Base-by-base conservation (phyloP, 2,113 vertebrate species). In the Syngnathus floridae region DNA sequence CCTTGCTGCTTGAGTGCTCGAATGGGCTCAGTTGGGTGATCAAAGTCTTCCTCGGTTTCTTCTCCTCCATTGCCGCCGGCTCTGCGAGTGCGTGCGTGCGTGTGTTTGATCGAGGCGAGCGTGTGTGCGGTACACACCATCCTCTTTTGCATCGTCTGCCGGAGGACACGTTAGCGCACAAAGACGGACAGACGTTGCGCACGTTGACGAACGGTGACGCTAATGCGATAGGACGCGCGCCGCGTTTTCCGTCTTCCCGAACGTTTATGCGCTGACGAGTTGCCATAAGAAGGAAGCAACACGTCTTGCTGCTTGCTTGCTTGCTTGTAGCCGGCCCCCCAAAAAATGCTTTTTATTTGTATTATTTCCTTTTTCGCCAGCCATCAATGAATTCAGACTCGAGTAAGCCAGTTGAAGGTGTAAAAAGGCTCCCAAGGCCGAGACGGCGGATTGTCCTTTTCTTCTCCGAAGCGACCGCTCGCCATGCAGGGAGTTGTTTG, bases 1-100 rank as follows among this genome's bases (percentile, higher is more conserved):
- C 88, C 85, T 56, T 56, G 87, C 78, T 80, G 85, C 83, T 84
- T 88, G 86, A 89, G 83, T 86, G 86, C 84, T 81, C 82, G 79
- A 88, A 86, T 79, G 83, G 77, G 79, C 81, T 87, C 83, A 86
- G 81, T 77, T 84, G 79, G 80, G 82, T 86, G 88, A 90, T 90
- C 86, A 88, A 88, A 89, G 87, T 87, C 83, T 87, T 90, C 82
- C 83, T 80, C 77, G 26, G 73, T 80, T 83, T 88, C 79, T 84
- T 87, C 83, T 89, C 83, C 78, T 81, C 83, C 82, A 80, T 84
- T 67, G 81, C 84, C 84, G 78, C 81, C 69, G 80, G 87, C 88
- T 80, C 62, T 72, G 49, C 81, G 73, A 65, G 59, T 70, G 48
- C 66, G 62, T 67, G 48, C 68, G 62, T 67, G 76, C 12, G 65